Conservation (phyloP, 2,797 vertebrate species). For the Myiothlypis chrysogaster region DNA sequence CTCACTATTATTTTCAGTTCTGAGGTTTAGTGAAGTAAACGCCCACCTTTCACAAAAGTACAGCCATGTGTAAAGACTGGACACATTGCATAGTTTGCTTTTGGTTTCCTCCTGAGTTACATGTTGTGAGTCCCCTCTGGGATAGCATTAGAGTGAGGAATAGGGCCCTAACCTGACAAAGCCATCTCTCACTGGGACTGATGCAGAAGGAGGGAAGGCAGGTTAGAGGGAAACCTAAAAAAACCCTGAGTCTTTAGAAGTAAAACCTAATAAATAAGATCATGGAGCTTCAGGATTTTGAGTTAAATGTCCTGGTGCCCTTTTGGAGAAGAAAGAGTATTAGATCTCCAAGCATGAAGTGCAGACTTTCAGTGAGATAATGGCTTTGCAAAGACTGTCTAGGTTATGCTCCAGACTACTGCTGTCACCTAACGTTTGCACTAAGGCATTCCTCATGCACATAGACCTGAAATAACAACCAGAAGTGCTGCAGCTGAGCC, state of each 20-base stretch:
- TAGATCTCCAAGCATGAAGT: accelerated
- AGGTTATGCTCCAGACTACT: neutral
- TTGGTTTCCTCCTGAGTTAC: neutral
- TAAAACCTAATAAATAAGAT: neutral
- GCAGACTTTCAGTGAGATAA: neutral
- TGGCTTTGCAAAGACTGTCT: neutral
- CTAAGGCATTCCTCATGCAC: neutral
- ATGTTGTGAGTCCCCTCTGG: neutral
- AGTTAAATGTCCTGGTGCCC: neutral
- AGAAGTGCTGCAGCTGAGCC: neutral
- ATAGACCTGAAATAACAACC: accelerated
- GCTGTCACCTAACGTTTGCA: neutral
- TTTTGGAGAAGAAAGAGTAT: neutral
- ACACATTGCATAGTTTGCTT: neutral
- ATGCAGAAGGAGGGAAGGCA: neutral
- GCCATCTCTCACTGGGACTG: neutral
- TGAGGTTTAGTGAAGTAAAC: neutral
- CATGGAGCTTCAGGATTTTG: neutral
- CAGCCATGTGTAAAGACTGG: neutral
- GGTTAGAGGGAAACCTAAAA: neutral
- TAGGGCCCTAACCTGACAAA: neutral
- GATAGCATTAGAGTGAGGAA: neutral
- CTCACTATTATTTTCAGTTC: neutral
- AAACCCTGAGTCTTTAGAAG: neutral
- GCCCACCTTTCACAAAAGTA: neutral